Conservation (phyloP, 1,140 invertebrate species). For the Globodera rostochiensis region DNA sequence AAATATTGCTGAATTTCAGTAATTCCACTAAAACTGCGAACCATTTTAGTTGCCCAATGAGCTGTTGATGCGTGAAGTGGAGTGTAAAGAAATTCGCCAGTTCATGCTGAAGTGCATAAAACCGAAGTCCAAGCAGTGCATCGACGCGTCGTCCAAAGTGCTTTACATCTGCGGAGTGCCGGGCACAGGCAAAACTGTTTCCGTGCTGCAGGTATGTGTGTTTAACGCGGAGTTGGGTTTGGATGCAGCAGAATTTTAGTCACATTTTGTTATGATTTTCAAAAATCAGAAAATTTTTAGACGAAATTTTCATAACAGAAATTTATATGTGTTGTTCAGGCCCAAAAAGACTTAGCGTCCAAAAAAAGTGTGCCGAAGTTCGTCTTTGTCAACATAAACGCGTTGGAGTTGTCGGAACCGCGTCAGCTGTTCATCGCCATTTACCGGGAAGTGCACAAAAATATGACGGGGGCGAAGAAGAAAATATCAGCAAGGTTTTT, state of each 20-base stretch:
- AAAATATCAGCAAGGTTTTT: slow-evolving; percentile 68
- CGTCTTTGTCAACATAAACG: slow-evolving; percentile 87
- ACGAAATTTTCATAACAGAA: no score
- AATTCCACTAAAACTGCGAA: not conserved
- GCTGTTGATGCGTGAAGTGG: slow-evolving; percentile 25
- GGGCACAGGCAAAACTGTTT: slow-evolving; percentile 96
- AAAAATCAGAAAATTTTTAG: slow-evolving; percentile 17
- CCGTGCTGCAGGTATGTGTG: slow-evolving; percentile 79
- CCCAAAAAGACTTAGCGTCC: not conserved
- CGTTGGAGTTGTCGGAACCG: slow-evolving; percentile 88
- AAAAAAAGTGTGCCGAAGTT: slow-evolving; percentile 63
- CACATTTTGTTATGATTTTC: slow-evolving; percentile 69
- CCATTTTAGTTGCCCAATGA: slow-evolving; percentile 9
- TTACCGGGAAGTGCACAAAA: slow-evolving; percentile 59
- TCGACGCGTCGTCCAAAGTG: slow-evolving; percentile 13
- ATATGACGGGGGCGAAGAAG: slow-evolving; percentile 67
- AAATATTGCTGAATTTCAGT: no score
- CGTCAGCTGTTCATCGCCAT: slow-evolving; percentile 81
- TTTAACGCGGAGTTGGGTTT: no score
- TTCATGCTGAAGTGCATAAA: slow-evolving; percentile 38
- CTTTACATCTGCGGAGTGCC: slow-evolving; percentile 96
- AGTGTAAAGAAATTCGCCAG: slow-evolving; percentile 29
- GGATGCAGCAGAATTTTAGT: no score
- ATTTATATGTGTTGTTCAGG: not conserved
- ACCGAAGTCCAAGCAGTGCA: not conserved